Evolutionary conservation across 2,888 invertebrate genomes (phyloP).

Genomic region (Drosophila nr. medialis): DNA sequence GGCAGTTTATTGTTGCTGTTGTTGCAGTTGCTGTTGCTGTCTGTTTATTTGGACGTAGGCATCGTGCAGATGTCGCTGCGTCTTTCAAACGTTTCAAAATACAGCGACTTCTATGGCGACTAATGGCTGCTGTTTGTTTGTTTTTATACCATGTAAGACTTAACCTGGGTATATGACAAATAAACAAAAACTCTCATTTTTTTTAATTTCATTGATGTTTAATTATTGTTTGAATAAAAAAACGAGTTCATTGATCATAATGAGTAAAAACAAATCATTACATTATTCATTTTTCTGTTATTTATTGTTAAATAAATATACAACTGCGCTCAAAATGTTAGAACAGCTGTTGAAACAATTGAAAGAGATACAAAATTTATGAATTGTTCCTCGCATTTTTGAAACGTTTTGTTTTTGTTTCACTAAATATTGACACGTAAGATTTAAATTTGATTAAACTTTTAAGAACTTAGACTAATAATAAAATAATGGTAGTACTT

Average conservation of each 20-base stretch:
- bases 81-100: slow-evolving; percentile 47
- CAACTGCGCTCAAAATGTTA: not conserved
- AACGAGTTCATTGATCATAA: not conserved
- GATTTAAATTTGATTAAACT: too few relatives aligned
- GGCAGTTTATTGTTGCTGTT: slow-evolving; percentile 18
- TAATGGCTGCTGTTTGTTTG: slow-evolving; percentile 67
- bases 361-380: not conserved
- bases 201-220: not conserved
- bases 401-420: too few relatives aligned
- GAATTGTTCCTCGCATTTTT: not conserved
- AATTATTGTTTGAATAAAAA: not conserved
- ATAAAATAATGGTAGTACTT: not conserved
- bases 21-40: slow-evolving; percentile 14
- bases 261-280: not conserved
- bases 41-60: slow-evolving; percentile 9
- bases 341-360: not conserved
- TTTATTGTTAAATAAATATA: not conserved
- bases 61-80: slow-evolving; percentile 40
- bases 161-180: slow-evolving; percentile 4
- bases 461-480: too few relatives aligned
- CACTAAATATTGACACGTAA: too few relatives aligned
- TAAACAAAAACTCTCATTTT: not conserved
- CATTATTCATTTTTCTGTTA: not conserved
- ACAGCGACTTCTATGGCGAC: slow-evolving; percentile 35
- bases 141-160: slow-evolving; percentile 28